These are phyloP conservation scores for Drosophila merina DNA, from an alignment of 2,888 invertebrate species.

Conservation along the genomic window DNA sequence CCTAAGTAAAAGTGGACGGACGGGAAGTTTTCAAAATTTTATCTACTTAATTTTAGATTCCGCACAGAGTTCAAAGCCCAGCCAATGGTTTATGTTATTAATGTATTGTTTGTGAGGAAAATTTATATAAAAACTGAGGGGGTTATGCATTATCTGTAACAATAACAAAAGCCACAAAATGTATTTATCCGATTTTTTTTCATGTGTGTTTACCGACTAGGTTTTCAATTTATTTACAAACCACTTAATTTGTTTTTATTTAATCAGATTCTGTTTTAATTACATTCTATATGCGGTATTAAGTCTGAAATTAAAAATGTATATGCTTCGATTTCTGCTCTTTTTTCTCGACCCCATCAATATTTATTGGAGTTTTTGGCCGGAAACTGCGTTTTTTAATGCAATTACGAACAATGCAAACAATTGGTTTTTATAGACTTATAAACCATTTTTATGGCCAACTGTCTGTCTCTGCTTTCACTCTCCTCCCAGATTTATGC, in stretches of 20 bases:
- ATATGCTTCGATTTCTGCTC: constrained; percentile 47
- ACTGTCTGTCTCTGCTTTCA: constrained; percentile 32
- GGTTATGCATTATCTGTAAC: constrained; percentile 30
- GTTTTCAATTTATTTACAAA: constrained; percentile 80
- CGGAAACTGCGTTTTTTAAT: constrained; percentile 66
- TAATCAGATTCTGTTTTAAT: constrained; percentile 78
- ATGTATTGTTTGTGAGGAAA: constrained; percentile 21
- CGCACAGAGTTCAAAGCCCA: constrained; percentile 6
- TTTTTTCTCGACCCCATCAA: constrained; percentile 42
- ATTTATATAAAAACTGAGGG: constrained; percentile 10
- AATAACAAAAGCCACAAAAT: constrained; percentile 49
- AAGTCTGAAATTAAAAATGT: constrained; percentile 70
- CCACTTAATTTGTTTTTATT: constrained; percentile 82
- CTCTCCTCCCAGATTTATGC: constrained; percentile 25
- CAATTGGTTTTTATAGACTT: constrained; percentile 64
- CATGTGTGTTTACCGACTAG: constrained; percentile 11
- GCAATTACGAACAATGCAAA: constrained; percentile 73
- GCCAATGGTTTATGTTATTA: constrained; percentile 30
- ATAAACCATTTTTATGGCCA: constrained; percentile 44
- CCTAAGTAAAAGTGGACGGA: constrained; percentile 57
- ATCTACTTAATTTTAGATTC: background rate
- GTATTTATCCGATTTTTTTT: constrained; percentile 46
- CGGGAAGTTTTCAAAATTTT: too few relatives aligned
- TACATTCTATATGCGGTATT: constrained; percentile 71
- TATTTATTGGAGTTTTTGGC: constrained; percentile 36